Evolutionary conservation across 2,113 vertebrate genomes (phyloP), one percentile per base, ranked within the genome.

Genomic region (Tinamus guttatus): DNA sequence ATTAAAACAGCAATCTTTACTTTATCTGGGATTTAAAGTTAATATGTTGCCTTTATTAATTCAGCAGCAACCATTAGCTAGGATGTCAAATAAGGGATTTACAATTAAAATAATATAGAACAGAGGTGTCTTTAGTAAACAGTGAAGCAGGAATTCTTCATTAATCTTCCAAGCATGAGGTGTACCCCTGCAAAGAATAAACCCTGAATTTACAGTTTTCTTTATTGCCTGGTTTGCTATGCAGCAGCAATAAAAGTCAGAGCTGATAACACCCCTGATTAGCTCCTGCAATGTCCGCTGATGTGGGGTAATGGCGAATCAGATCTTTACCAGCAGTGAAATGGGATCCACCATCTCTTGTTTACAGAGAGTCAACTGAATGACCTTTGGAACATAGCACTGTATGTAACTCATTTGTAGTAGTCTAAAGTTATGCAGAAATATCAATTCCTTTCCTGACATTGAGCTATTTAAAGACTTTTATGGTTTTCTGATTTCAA

Each of bases 41-140:
- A 98, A 98, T 98, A 98, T 95, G 97, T 97, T 60, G 94, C 93
- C 98, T 98, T 98, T 98, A 97, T 98, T 96, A 98, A 98, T 98
- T 97, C 95, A 97, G 92, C 81, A 97, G 58, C 86, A 97, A 59
- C 93, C 97, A 98, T 98, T 98, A 98, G 97, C 98, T 98, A 98
- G 95, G 87, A 96, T 98, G 98, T 98, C 97, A 98, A 98, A 96
- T 93, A 96, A 84, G 85, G 58, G 78, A 97, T 97, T 97, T 97
- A 98, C 97, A 98, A 98, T 98, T 98, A 98, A 98, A 98, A 97
- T 96, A 92, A 88, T 94, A 93, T 94, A 96, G 95, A 97, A 98
- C 47, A 93, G 76, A 94, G 62, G 74, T 95, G 92, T 97, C 96
- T 98, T 98, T 97, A 98, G 98, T 97, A 98, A 98, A 98, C 96